Evolutionary conservation across 2,113 vertebrate genomes (phyloP), one percentile per base, ranked within the genome.

Genomic region (Cyanistes caeruleus): DNA sequence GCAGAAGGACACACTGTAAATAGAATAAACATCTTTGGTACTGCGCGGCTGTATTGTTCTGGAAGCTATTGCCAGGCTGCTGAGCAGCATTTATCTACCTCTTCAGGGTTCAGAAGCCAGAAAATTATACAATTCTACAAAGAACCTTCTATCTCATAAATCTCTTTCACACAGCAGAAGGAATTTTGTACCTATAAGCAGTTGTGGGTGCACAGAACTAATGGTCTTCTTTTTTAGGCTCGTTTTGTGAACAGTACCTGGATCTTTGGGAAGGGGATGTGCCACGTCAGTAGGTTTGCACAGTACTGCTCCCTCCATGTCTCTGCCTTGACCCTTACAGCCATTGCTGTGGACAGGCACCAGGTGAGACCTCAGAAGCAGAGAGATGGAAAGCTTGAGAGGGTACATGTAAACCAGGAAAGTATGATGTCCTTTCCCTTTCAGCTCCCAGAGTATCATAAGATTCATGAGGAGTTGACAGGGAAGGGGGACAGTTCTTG

Each of bases 261-360:
- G 99, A 97, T 99, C 81, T 99, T 99, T 9, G 99, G 99, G 75
- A 99, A 98, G 75, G 98, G 96, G 14, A 99, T 99, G 99, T 99
- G 99, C 84, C 99, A 99, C 9, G 92, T 99, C 95, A 99, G 99
- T 70, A 98, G 99, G 48, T 99, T 99, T 58, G 99, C 99, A 0
- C 99, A 99, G 95, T 99, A 99, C 91, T 99, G 99, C 90, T 99
- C 99, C 17, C 98, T 99, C 59, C 99, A 99, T 1, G 99, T 99
- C 75, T 99, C 99, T 24, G 99, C 99, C 3, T 97, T 99, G 94
- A 99, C 99, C 0, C 98, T 99, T 81, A 99, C 99, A 0, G 99
- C 99, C 59, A 99, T 99, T 10, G 99, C 99, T 0, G 90, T 99
- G 97, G 99, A 99, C 97, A 98, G 99, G 59, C 98, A 99, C 60